A percentile compares a stretch with the other conserved stretches of the same genome.
These are phyloP conservation scores for Catocala nupta DNA, from an alignment of 2,888 invertebrate genomes.

Conservation along the genomic window DNA sequence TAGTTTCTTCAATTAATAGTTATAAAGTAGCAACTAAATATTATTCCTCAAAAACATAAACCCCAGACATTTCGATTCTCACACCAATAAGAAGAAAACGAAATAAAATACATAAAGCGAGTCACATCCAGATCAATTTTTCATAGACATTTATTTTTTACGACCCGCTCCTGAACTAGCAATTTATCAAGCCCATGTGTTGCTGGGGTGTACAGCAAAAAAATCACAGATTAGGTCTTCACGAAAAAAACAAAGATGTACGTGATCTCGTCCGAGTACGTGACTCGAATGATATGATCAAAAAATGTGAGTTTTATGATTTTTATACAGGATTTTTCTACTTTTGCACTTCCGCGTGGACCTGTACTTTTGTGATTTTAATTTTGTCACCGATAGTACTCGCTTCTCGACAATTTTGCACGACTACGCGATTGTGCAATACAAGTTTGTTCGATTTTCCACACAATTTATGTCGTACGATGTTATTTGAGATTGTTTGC, in stretches of 20 bases:
- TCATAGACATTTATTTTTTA: conserved; percentile 66
- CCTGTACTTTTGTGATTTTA: conserved; percentile 45
- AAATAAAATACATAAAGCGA: conserved; percentile 48
- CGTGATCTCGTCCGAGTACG: conserved; percentile 69
- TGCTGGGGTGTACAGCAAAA: conserved; percentile 61
- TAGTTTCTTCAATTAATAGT: too few species aligned
- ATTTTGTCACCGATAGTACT: conserved; percentile 38
- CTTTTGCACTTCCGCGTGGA: conserved; percentile 53
- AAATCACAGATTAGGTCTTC: conserved; percentile 71
- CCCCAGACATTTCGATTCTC: conserved; percentile 3
- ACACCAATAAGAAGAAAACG: conserved; percentile 19
- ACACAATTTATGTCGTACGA: conserved; percentile 28
- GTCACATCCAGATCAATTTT: conserved; percentile 68
- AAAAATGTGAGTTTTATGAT: conserved; percentile 69
- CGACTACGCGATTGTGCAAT: conserved; percentile 5
- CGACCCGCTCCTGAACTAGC: conserved; percentile 59
- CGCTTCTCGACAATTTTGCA: conserved; percentile 16
- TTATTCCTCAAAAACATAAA: conserved; percentile 14
- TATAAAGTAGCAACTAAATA: not conserved
- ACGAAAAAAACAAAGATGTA: conserved; percentile 70
- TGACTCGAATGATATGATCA: conserved; percentile 64
- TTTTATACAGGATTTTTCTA: conserved; percentile 58
- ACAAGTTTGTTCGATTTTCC: conserved; percentile 22
- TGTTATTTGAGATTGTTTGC: conserved; percentile 26
- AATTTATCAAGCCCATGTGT: conserved; percentile 78